A percentile compares a stretch with the other conserved stretches of the same genome.
phyloP scores from a whole-genome alignment of 2,797 vertebrate genomes.

The Borostomias antarcticus region DNA sequence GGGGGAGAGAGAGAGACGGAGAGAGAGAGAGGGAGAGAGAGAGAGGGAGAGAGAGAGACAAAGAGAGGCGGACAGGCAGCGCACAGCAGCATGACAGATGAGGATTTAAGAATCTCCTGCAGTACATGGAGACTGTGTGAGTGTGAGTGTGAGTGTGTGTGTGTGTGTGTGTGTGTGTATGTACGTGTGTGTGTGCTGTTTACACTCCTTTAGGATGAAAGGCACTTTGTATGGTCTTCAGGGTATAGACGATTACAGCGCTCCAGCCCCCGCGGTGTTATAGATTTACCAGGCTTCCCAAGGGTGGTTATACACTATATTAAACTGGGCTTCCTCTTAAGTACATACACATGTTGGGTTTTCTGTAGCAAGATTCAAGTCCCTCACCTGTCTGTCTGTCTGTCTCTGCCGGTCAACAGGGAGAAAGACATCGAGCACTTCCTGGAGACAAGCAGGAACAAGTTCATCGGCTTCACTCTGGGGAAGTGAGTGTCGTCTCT shows the following conservation, averaged over 20 bases:
- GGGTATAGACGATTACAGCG: background rate
- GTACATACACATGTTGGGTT: background rate
- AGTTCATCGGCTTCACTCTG: conserved; percentile 96
- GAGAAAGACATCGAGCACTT: conserved; percentile 98
- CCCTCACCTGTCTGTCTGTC: background rate
- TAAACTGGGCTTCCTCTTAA: too few relatives aligned
- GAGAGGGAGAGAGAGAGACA: too few relatives aligned
- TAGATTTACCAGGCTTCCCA: background rate
- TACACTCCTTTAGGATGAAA: background rate
- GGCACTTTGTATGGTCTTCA: background rate
- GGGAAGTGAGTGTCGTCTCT: conserved; percentile 84
- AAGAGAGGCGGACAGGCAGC: conserved; percentile 14
- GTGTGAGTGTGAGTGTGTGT: conserved; percentile 5
- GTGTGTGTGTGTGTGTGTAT: background rate
- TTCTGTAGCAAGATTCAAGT: too few relatives aligned
- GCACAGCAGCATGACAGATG: conserved; percentile 39
- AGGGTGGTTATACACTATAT: too few relatives aligned
- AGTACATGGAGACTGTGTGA: background rate
- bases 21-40: background rate
- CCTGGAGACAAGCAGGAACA: conserved; percentile 94
- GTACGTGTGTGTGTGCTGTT: background rate
- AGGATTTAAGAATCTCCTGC: conserved; percentile 31
- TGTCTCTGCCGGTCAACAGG: conserved; percentile 68
- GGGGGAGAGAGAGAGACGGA: too few relatives aligned
- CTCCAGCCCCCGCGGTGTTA: background rate